Base-by-base conservation (phyloP, 2,888 invertebrate genomes). In the Resseliella maxima region DNA sequence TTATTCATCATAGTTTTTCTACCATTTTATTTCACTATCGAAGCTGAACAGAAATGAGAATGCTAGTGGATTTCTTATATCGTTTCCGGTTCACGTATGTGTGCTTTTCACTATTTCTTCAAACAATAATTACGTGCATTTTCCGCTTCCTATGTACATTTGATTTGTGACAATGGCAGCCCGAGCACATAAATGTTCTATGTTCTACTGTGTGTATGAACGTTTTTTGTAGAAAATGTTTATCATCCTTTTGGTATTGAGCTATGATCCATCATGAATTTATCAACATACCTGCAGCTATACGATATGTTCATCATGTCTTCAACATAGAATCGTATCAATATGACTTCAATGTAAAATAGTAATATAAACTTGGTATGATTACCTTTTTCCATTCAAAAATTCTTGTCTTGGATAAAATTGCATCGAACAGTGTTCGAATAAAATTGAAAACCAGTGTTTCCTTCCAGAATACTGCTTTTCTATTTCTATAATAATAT, bases 261-360 rank as follows among this genome's bases (percentile, higher is more conserved):
- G 27, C 31, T 72, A 31, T 1, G 72, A 31, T 31, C 27, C 18
- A 15, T 31, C 31, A 8, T 35, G 15, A 31, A 72, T 31, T 72
- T 31, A 72, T 72, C 72, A 72, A 15, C 72, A 72, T 72, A 72
- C 72, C 72, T 72, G 72, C 72, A 72, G 72, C 72, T 8, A 59
- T 59, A 24, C 59, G 24, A 31, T 35, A 35, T 31, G 3, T 72
- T 72, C 72, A 12, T 72, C 72, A 72, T 72, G 72, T 72, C 31
- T 31, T 31, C 59, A 27, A 59, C 41, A 41, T 18, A 8, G 18
- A 59, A 59, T 59, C 59, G 59, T 18, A 50, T 24, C n/a, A 72
- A 31, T 31, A 31, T 72, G 72, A 72, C 72, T 31, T 72, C 72
- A 72, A 35, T 12, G 35, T 3, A 31, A 15, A 72, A 72, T 1